Percentiles rank a stretch among this genome's conserved stretches.
Conservation (phyloP, 2,113 vertebrate species). For the Colius striatus region DNA sequence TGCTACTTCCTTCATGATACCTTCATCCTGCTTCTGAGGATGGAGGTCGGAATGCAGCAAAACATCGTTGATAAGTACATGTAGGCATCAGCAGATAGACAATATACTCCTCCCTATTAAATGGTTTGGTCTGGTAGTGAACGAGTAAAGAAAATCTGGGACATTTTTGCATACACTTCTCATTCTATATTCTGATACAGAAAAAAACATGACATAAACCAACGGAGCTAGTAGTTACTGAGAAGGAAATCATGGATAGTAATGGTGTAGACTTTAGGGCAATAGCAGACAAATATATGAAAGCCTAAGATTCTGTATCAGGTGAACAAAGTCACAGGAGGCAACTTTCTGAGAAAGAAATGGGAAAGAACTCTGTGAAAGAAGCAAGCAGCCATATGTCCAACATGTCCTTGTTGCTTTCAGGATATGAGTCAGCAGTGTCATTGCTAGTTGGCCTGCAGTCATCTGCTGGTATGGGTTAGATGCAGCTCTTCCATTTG, state of each 20-base stretch:
- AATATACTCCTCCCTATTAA: neutral
- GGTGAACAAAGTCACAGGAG: neutral
- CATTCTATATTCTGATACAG: neutral
- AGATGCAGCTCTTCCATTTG: neutral
- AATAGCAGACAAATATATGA: neutral
- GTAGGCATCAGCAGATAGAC: neutral
- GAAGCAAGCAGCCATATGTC: neutral
- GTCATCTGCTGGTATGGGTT: neutral
- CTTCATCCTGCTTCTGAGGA: neutral
- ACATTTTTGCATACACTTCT: neutral
- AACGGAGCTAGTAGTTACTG: neutral
- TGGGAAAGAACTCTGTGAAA: neutral
- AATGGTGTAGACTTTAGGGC: neutral
- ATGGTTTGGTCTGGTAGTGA: neutral
- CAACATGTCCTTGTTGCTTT: neutral
- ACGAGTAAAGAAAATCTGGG: neutral
- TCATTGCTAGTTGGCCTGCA: neutral
- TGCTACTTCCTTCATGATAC: neutral
- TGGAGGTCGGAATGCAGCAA: neutral
- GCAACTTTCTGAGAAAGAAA: neutral
- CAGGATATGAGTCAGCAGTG: neutral
- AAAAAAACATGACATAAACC: neutral
- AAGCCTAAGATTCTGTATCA: neutral
- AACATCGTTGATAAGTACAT: neutral
- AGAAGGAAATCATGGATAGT: neutral